phyloP scores from a whole-genome alignment of 1,140 invertebrate genomes.

The Drosophila yakuba region DNA sequence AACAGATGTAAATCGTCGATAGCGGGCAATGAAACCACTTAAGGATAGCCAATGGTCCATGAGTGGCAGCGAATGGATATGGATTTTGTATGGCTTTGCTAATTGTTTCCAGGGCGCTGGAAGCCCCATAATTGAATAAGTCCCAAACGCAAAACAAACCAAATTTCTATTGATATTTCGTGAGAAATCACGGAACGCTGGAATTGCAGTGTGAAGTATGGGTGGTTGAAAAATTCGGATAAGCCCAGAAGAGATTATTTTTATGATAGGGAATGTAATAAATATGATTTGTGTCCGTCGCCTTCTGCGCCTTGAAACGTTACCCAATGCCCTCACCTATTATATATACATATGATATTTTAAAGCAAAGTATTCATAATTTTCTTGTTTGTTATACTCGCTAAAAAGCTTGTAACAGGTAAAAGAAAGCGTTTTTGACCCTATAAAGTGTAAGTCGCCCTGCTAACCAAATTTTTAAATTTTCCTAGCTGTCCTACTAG shows the following conservation, averaged over 20 bases:
- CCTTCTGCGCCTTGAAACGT: not conserved
- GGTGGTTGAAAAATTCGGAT: not conserved
- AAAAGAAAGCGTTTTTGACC: too few relatives aligned
- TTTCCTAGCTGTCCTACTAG: too few relatives aligned
- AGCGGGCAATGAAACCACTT: conserved; percentile 54
- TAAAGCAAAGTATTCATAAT: too few relatives aligned
- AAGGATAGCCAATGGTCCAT: conserved; percentile 42
- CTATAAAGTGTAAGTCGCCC: too few relatives aligned
- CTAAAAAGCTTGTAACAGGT: too few relatives aligned
- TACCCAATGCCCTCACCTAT: too few relatives aligned
- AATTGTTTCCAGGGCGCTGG: conserved; percentile 49
- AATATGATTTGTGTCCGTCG: conserved; percentile 9
- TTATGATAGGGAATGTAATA: conserved; percentile 4
- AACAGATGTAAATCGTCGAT: conserved; percentile 77
- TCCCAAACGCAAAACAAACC: conserved; percentile 19
- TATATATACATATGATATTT: too few relatives aligned
- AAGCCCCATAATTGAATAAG: conserved; percentile 55
- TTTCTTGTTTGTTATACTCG: too few relatives aligned
- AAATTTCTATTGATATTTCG: conserved; percentile 31
- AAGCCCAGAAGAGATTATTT: not conserved
- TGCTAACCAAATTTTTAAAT: too few relatives aligned
- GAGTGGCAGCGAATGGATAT: conserved; percentile 32
- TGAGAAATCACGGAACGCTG: conserved; percentile 18
- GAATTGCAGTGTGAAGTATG: conserved; percentile 13
- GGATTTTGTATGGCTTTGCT: conserved; percentile 47